Base-by-base conservation (phyloP, 2,888 invertebrate species). In the Achlya flavicornis region DNA sequence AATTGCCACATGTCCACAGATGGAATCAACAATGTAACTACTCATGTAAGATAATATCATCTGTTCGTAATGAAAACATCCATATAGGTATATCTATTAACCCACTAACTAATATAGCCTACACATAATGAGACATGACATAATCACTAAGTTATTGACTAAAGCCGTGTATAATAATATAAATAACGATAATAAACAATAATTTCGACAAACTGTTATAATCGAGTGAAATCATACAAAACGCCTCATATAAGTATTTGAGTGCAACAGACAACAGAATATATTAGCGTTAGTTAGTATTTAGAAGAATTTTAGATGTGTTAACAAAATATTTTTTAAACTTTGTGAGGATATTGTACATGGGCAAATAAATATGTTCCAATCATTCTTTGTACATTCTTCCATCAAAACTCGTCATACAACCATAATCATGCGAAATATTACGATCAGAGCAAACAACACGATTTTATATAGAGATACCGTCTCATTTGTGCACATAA, bases 291-390 rank as follows among this genome's bases (percentile, higher is more conserved):
- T 12, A 26, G 60, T 19, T n/a, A 12, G 16, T 60, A 41, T 53
- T 57, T 62, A 74, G 77, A 70, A 69, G 73, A 72, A 66, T 71
- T 62, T 71, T 73, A 71, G 0, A n/a, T n/a, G 46, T 71, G 70
- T 70, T 73, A 63, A 71, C 62, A 73, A 32, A 48, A n/a, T n/a
- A 46, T 2, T n/a, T 2, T 58, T 68, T 71, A 7, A 41, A 41
- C 41, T 43, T 14, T 43, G 43, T 64, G 69, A 64, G 61, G 63
- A 66, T 62, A 68, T 66, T 61, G 59, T 70, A 66, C 63, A 74
- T 68, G 66, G 65, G 68, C 70, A 66, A 72, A 78, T 75, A 78
- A 68, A 81, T 77, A 71, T 71, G 63, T 70, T 66, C 32, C 69
- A 64, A 65, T 67, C 72, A 73, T 72, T 62, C 77, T 63, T 70